Evolutionary conservation across 2,113 vertebrate genomes (phyloP), one percentile per base, ranked within the genome.

Genomic region (Scomber scombrus): DNA sequence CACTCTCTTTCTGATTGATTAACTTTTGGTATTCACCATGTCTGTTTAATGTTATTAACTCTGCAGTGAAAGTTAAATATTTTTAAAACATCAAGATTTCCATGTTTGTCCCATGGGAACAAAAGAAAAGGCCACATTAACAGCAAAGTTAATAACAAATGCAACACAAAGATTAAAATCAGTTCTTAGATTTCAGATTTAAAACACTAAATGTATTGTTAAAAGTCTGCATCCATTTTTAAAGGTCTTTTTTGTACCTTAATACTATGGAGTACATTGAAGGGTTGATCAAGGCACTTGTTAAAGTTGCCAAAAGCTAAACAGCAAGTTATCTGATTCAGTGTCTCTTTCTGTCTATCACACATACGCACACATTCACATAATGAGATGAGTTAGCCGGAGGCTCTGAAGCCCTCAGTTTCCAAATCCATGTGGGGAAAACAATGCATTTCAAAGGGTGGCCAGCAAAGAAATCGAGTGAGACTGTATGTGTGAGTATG

Each of bases 371-470:
- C 26, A n/a, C 56, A 62, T 62, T 52, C 49, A 55, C 47, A 49
- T 46, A 26, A 23, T 63, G 62, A 71, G 40, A 56, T 80, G 31
- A 61, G 34, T 69, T 61, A 72, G 65, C 49, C 68, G n/a, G 15
- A 14, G 49, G 49, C 50, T 78, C 70, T 63, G 34, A 55, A 50
- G 46, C 71, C 62, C 5, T 63, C 45, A 65, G 23, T 68, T 68
- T 76, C 57, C 77, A 67, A 46, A 47, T 69, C 49, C 60, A 16
- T 68, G 14, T 40, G 40, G 50, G 40, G 40, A 18, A 57, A 77
- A 64, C 56, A 55, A 55, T 68, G 13, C 11, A 40, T 67, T 74
- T 11, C 47, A 11, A 29, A 51, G 54, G 29, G 15, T 56, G 26
- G 14, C 16, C 50, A 65, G 23, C 51, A 61, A 45, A 57, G 54